Percentiles rank a stretch among this genome's conserved stretches.
Evolutionary conservation across 1,140 invertebrate genomes (phyloP).

Genomic region (Penaeus chinensis): DNA sequence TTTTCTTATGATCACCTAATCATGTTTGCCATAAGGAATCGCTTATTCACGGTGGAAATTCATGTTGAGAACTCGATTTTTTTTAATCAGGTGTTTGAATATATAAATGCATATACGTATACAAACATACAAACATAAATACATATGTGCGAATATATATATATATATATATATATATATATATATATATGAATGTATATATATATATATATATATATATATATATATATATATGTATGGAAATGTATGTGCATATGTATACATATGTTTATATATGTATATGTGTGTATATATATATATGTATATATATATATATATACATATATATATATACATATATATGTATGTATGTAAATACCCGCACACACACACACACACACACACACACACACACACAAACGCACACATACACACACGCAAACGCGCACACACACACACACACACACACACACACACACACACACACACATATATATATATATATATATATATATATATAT

Average conservation of each 20-base stretch:
- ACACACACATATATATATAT: conserved; percentile 29
- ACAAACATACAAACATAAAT: neutral
- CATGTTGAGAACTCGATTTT: too few relatives aligned
- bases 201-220: too few relatives aligned
- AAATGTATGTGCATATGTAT: neutral
- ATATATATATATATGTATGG: too few relatives aligned
- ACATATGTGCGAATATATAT: neutral
- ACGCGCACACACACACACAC: too few relatives aligned
- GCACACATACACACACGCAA: neutral
- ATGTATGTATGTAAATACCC: neutral
- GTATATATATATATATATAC: too few relatives aligned
- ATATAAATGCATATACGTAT: neutral
- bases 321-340: too few relatives aligned
- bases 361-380: neutral
- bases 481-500: conserved; percentile 21
- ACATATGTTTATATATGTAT: too few relatives aligned
- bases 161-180: conserved; percentile 9
- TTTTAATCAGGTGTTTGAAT: too few relatives aligned
- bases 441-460: neutral
- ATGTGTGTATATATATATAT: too few relatives aligned
- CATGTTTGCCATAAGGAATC: too few relatives aligned
- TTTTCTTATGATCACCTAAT: too few relatives aligned
- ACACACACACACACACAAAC: neutral
- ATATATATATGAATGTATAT: neutral
- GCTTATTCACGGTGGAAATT: too few relatives aligned